These are phyloP conservation scores for Caracal caracal DNA, from an alignment of 2,113 vertebrate species.

Conservation along the genomic window DNA sequence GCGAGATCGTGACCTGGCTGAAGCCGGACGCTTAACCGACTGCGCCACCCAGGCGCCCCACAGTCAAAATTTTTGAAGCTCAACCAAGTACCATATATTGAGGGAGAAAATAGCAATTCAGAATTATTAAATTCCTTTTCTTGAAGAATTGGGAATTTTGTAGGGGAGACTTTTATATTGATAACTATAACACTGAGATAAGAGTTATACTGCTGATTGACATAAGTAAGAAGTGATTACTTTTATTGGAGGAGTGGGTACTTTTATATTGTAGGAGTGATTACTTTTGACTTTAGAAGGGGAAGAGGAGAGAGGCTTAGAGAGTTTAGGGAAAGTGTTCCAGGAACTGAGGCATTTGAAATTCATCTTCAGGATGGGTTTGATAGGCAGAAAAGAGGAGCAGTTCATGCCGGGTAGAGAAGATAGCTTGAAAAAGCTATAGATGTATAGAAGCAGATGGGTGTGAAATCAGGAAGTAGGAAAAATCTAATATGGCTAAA, in stretches of 20 bases:
- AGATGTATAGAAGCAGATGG: background rate
- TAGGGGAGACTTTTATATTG: background rate
- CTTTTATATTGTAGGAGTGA: background rate
- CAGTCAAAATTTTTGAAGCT: slow-evolving; percentile 23
- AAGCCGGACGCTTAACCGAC: too few species aligned
- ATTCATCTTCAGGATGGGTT: slow-evolving; percentile 9
- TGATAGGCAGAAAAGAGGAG: background rate
- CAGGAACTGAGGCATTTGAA: slow-evolving; percentile 13
- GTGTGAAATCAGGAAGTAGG: background rate
- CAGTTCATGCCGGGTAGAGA: background rate
- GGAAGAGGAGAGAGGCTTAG: background rate
- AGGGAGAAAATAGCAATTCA: slow-evolving; percentile 14
- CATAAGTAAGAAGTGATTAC: background rate
- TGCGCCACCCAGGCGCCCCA: too few species aligned
- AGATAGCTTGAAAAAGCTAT: background rate
- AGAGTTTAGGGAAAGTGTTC: background rate
- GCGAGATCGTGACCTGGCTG: too few species aligned
- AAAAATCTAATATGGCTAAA: background rate
- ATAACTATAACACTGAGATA: background rate
- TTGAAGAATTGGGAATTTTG: background rate
- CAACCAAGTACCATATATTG: background rate
- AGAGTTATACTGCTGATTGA: slow-evolving; percentile 31
- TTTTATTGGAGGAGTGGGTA: too few species aligned
- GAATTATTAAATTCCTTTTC: slow-evolving; percentile 29
- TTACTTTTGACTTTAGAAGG: background rate